These are phyloP conservation scores for Atherinomorus stipes DNA, from an alignment of 2,113 vertebrate genomes.

Conservation along the genomic window DNA sequence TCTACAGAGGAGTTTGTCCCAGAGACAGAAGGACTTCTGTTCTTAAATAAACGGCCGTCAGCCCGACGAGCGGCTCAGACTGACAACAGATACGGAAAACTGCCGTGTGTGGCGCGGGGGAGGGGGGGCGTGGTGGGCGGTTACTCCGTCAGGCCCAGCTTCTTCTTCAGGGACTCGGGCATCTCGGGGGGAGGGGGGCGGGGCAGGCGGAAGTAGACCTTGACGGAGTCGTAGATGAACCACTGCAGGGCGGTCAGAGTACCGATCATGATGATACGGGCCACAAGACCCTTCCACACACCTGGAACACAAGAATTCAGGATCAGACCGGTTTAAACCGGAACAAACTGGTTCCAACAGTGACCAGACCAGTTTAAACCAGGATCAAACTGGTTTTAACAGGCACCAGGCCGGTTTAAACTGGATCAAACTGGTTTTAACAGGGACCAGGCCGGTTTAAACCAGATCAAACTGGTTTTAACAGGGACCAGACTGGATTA, in stretches of 20 bases:
- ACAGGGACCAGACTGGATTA: too few relatives aligned
- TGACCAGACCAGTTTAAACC: too few relatives aligned
- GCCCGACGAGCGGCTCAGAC: conserved; percentile 19
- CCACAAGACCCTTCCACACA: conserved; percentile 97
- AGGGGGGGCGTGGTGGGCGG: neutral
- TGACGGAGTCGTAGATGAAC: conserved; percentile 99
- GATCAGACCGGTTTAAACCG: neutral
- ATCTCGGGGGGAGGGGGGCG: conserved; percentile 98
- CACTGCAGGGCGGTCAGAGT: conserved; percentile 98
- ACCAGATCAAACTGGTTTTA: neutral
- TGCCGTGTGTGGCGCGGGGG: conserved; percentile 29
- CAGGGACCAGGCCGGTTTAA: neutral
- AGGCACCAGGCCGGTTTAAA: too few relatives aligned
- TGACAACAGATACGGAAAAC: conserved; percentile 76
- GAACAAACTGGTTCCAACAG: too few relatives aligned
- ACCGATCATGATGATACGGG: conserved; percentile 99
- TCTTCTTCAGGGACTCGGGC: conserved; percentile 99
- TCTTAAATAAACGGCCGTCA: conserved; percentile 47
- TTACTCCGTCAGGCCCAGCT: conserved; percentile 94
- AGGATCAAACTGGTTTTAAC: too few relatives aligned
- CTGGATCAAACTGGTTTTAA: too few relatives aligned
- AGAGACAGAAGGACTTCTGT: neutral
- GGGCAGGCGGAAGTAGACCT: conserved; percentile 98
- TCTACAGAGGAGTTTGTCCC: conserved; percentile 55
- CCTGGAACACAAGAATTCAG: conserved; percentile 76